phyloP scores from a whole-genome alignment of 2,797 vertebrate genomes.

The Falco naumanni region DNA sequence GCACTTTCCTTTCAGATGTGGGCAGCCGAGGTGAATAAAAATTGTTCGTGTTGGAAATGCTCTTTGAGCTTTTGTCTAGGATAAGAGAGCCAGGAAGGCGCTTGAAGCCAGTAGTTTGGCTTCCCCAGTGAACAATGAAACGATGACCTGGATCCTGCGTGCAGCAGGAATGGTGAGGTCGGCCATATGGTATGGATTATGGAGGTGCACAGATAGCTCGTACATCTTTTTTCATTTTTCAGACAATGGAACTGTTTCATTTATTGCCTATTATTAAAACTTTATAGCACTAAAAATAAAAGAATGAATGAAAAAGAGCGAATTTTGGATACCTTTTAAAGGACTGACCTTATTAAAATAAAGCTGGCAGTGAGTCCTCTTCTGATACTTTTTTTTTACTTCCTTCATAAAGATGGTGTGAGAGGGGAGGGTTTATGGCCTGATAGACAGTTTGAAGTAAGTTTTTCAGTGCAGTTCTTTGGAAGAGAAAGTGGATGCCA shows the following conservation, averaged over 20 bases:
- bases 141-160: background rate
- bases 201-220: conserved; percentile 80
- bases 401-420: conserved; percentile 63
- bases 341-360: conserved; percentile 46
- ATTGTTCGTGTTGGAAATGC: background rate
- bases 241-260: conserved; percentile 87
- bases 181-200: conserved; percentile 86
- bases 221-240: conserved; percentile 85
- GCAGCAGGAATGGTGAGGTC: background rate
- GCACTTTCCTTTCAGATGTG: conserved; percentile 11
- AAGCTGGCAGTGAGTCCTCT: conserved; percentile 40
- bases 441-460: conserved; percentile 20
- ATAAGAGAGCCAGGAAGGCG: background rate
- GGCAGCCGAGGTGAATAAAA: conserved; percentile 33
- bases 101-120: background rate
- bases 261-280: conserved; percentile 86
- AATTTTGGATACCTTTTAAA: conserved; percentile 64
- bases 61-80: conserved; percentile 36
- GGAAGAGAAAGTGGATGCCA: conserved; percentile 17
- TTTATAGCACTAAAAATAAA: conserved; percentile 77
- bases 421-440: conserved; percentile 37
- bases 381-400: conserved; percentile 3
- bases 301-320: conserved; percentile 59
- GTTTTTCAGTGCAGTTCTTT: background rate
- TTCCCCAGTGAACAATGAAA: conserved; percentile 44